Percentiles rank a stretch among this genome's conserved stretches.
Evolutionary conservation across 2,113 vertebrate genomes (phyloP).

Genomic region (Amphiprion percula): DNA sequence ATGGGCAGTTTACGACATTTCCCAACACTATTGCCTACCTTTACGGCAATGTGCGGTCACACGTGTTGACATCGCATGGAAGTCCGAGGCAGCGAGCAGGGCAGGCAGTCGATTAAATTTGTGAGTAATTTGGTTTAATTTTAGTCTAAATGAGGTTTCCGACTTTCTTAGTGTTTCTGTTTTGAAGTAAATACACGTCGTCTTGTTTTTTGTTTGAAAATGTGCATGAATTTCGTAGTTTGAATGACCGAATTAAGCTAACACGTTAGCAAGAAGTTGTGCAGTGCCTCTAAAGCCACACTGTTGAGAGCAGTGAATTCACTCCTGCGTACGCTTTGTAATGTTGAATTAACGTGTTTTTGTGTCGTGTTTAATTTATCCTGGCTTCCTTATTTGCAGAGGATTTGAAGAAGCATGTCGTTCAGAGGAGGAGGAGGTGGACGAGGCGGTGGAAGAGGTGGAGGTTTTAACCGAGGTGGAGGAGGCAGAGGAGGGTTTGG

Average conservation of each 20-base stretch:
- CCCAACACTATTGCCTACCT: fast-evolving
- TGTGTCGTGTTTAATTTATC: neutral
- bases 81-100: neutral
- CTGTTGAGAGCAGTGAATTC: neutral
- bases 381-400: neutral
- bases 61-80: conserved; percentile 71
- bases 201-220: neutral
- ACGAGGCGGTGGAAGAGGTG: conserved; percentile 73
- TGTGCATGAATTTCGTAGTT: neutral
- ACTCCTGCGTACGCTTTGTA: too few relatives aligned
- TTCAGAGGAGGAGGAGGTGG: conserved; percentile 89
- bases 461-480: conserved; percentile 70
- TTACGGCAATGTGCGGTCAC: conserved; percentile 56
- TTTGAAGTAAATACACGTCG: fast-evolving
- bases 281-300: neutral
- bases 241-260: neutral
- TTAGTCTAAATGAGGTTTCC: fast-evolving
- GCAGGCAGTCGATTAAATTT: neutral
- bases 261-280: conserved; percentile 33
- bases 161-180: fast-evolving
- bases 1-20: conserved; percentile 33
- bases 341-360: neutral
- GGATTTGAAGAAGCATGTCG: conserved; percentile 85
- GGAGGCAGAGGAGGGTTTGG: conserved; percentile 67
- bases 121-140: conserved; percentile 3